Percentiles rank a stretch among this genome's conserved stretches.
Evolutionary conservation across 1,140 invertebrate species (phyloP).

Genomic region (Tenebrio molitor): DNA sequence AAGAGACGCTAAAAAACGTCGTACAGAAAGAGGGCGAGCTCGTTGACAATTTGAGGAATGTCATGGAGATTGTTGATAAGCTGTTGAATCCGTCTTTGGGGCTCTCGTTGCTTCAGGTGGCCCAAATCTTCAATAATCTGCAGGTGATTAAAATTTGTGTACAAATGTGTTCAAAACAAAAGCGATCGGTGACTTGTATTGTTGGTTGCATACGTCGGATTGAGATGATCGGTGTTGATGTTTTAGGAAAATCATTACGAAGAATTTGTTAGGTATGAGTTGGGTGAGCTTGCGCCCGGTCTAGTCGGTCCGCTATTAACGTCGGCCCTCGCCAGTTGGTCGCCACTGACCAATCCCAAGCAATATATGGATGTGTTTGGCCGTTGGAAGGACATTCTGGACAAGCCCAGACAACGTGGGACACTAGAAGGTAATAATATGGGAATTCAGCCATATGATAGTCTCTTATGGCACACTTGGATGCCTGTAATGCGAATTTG

Average conservation of each 20-base stretch:
- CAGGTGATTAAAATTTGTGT: slow-evolving; percentile 71
- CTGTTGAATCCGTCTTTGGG: slow-evolving; percentile 73
- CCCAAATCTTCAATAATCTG: slow-evolving; percentile 80
- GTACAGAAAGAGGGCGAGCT: slow-evolving; percentile 81
- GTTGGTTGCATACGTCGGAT: no score
- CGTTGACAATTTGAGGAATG: slow-evolving; percentile 80
- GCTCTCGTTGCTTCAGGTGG: slow-evolving; percentile 80
- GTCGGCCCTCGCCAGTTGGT: slow-evolving; percentile 78
- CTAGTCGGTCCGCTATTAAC: slow-evolving; percentile 78
- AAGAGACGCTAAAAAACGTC: slow-evolving; percentile 78
- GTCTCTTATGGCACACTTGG: slow-evolving; percentile 91
- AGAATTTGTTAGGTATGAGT: slow-evolving; percentile 72
- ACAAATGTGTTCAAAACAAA: no score
- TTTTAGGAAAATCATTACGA: slow-evolving; percentile 70
- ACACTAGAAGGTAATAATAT: slow-evolving; percentile 67
- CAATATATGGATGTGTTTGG: slow-evolving; percentile 76
- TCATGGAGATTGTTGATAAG: slow-evolving; percentile 79
- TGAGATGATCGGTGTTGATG: background rate
- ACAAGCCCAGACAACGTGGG: slow-evolving; percentile 65
- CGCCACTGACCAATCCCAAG: slow-evolving; percentile 77
- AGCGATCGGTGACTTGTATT: no score
- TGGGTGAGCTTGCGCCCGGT: slow-evolving; percentile 76
- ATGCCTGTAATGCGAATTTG: slow-evolving; percentile 84
- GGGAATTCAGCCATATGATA: slow-evolving; percentile 82
- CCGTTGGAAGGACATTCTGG: slow-evolving; percentile 80